Evolutionary conservation across 30 jellyfish, hydroid and myxozoan species (phyloP).

Genomic region (Aurelia aurita): DNA sequence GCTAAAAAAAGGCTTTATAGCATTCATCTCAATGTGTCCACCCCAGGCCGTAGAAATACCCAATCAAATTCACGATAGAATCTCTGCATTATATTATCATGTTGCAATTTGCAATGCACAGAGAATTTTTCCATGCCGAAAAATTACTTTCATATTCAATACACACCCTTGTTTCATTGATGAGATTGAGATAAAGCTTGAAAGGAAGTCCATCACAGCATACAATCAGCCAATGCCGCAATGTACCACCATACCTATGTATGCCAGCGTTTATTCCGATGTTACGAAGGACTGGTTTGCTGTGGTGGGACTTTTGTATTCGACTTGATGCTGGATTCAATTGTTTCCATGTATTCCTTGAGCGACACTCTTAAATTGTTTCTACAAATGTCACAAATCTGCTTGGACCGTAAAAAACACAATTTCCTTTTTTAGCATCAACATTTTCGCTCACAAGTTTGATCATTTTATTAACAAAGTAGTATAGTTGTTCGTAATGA

Average conservation of each 20-base stretch:
- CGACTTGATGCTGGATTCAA: neutral
- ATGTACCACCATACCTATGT: conserved; percentile 1
- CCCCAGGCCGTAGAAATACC: no score
- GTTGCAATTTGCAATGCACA: no score
- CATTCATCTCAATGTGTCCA: neutral
- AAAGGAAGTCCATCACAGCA: conserved; percentile 19
- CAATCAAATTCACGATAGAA: no score
- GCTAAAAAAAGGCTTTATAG: neutral
- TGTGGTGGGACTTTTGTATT: neutral
- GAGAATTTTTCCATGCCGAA: no score
- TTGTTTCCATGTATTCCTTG: conserved; percentile 5
- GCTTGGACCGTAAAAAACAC: conserved; percentile 4
- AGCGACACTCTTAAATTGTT: conserved; percentile 2
- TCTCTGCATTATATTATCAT: no score
- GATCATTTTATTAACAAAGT: no score
- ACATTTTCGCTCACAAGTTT: no score
- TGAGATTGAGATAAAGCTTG: neutral
- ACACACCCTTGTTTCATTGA: neutral
- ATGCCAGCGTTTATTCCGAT: conserved; percentile 7
- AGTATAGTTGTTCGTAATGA: no score
- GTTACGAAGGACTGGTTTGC: no score
- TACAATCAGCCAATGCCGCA: conserved; percentile 7
- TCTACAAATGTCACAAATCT: neutral
- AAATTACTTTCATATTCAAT: no score
- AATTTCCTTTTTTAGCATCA: neutral